Percentiles rank a stretch among this genome's conserved stretches.
phyloP scores from a whole-genome alignment of 2,797 vertebrate species.

The Microcaecilia unicolor region DNA sequence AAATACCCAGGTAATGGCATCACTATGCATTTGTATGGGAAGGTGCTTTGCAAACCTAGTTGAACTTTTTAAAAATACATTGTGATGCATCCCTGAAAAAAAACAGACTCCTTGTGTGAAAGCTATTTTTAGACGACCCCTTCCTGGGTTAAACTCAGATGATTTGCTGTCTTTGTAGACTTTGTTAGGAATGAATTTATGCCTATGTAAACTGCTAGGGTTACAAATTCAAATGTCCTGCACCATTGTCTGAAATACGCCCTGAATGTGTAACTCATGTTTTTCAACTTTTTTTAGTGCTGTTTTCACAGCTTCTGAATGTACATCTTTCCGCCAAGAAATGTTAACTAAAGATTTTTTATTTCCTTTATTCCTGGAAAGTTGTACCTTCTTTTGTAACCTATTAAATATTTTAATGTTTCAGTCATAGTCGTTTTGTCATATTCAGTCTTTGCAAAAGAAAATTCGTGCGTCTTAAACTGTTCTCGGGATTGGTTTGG shows the following conservation, averaged over 20 bases:
- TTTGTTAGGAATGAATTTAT: constrained; percentile 1
- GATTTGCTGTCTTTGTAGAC: background rate
- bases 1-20: background rate
- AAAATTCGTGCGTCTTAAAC: no score
- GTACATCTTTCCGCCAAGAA: no score
- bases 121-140: constrained; percentile 2
- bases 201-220: background rate
- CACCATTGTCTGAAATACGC: background rate
- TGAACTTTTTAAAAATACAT: background rate
- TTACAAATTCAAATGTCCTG: background rate
- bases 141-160: background rate
- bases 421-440: no score
- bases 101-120: constrained; percentile 1
- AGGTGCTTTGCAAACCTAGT: background rate
- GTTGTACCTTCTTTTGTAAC: no score
- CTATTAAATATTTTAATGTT: no score
- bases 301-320: no score
- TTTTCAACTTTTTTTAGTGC: background rate
- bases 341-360: no score
- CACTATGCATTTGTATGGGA: background rate
- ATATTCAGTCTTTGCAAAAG: no score
- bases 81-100: background rate
- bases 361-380: no score
- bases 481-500: no score
- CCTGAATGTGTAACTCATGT: constrained; percentile 1